Percentiles rank a stretch among this genome's conserved stretches.
Conservation (phyloP, 1,140 invertebrate genomes). For the Tetragnatha versicolor region DNA sequence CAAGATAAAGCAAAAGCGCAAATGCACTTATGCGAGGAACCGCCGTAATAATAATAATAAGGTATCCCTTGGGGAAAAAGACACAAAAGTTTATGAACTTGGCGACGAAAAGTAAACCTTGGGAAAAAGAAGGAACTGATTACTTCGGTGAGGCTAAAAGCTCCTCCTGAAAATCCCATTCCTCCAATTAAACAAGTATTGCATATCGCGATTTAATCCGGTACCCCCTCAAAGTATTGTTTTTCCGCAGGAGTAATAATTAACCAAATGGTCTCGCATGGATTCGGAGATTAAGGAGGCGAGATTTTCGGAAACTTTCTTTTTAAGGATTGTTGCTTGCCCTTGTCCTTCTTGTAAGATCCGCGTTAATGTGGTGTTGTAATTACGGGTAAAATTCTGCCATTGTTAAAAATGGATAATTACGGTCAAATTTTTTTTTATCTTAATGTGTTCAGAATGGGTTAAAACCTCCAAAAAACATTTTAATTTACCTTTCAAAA, state of each 20-base stretch:
- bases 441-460: too few species aligned
- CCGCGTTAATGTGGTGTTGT: too few species aligned
- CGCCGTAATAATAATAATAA: neutral
- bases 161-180: neutral
- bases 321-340: too few species aligned
- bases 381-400: too few species aligned
- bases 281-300: too few species aligned
- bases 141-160: neutral
- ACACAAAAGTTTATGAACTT: neutral
- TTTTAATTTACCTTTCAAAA: too few species aligned
- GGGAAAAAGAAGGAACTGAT: neutral
- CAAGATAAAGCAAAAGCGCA: neutral
- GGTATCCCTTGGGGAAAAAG: neutral
- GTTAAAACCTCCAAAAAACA: too few species aligned
- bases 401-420: too few species aligned
- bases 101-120: neutral
- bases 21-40: conserved; percentile 5
- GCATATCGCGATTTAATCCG: conserved; percentile 10
- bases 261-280: too few species aligned
- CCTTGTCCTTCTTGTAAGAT: too few species aligned
- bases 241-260: neutral
- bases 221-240: neutral
- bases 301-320: too few species aligned
- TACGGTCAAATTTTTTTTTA: too few species aligned
- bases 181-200: conserved; percentile 23